Conservation (phyloP, 2,797 vertebrate species). For the Clarias fuscus region DNA sequence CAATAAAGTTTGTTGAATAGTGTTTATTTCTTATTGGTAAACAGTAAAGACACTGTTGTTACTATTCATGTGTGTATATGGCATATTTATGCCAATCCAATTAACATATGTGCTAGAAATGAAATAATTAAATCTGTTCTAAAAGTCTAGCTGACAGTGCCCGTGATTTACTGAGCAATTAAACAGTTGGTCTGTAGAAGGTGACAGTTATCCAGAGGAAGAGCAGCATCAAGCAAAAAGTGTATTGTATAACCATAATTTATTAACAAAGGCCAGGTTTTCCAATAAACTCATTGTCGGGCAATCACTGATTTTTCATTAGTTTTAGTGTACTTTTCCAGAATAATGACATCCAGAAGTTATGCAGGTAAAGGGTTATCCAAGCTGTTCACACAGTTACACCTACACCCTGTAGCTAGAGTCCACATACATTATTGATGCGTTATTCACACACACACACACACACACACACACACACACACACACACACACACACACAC, state of each 20-base stretch:
- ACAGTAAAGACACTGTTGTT: neutral
- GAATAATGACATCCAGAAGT: neutral
- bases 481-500: neutral
- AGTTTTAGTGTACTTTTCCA: neutral
- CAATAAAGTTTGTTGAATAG: neutral
- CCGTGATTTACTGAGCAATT: neutral
- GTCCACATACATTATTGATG: neutral
- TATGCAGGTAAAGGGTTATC: neutral
- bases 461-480: neutral
- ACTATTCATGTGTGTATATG: too few relatives aligned
- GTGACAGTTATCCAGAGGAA: neutral
- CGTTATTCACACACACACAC: neutral
- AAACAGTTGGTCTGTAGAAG: neutral
- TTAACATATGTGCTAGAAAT: neutral
- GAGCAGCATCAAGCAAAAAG: too few relatives aligned
- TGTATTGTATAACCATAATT: neutral
- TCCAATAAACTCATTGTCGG: neutral
- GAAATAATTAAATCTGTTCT: neutral
- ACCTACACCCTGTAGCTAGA: neutral
- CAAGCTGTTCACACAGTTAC: neutral
- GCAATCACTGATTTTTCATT: neutral
- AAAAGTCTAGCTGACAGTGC: too few relatives aligned
- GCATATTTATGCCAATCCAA: too few relatives aligned
- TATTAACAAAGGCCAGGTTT: neutral
- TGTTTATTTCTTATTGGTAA: neutral